A percentile compares a stretch with the other conserved stretches of the same genome.
Conservation (phyloP, 2,797 vertebrate genomes). For the Sciaenops ocellatus region DNA sequence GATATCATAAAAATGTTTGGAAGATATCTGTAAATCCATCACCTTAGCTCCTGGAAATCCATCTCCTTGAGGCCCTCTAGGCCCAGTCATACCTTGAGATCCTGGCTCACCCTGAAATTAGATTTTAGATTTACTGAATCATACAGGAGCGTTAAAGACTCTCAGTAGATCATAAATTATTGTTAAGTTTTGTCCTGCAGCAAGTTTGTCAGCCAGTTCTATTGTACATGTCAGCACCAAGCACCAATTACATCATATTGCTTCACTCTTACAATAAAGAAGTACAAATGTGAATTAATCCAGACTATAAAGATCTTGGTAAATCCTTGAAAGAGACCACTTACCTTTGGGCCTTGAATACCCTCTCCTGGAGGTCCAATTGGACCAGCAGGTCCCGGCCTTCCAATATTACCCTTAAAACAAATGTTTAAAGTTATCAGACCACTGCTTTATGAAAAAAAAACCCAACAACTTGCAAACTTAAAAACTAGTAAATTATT, state of each 20-base stretch:
- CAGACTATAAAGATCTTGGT: not conserved
- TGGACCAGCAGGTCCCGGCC: conserved; percentile 86
- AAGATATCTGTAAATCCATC: conserved; percentile 28
- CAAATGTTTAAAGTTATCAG: conserved; percentile 41
- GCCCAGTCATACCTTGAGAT: conserved; percentile 90
- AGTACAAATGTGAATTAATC: not conserved
- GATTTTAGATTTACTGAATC: conserved; percentile 25
- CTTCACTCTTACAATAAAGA: conserved; percentile 15
- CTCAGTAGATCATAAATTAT: conserved; percentile 38
- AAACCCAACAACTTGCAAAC: not conserved
- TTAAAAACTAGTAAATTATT: too few relatives aligned
- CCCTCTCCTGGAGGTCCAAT: conserved; percentile 90
- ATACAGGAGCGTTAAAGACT: not conserved
- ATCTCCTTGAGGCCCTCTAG: conserved; percentile 90
- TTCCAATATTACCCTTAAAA: conserved; percentile 88
- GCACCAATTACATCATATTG: conserved; percentile 4
- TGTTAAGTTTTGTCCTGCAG: conserved; percentile 29
- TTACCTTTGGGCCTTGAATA: conserved; percentile 93
- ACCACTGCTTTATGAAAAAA: not conserved
- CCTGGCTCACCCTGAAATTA: conserved; percentile 91
- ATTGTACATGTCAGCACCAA: conserved; percentile 15
- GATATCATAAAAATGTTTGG: conserved; percentile 21
- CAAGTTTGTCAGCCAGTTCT: conserved; percentile 12
- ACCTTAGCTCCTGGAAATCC: conserved; percentile 92
- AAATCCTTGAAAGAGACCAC: conserved; percentile 13